Evolutionary conservation across 2,113 vertebrate species (phyloP).

Genomic region (Zeus faber): DNA sequence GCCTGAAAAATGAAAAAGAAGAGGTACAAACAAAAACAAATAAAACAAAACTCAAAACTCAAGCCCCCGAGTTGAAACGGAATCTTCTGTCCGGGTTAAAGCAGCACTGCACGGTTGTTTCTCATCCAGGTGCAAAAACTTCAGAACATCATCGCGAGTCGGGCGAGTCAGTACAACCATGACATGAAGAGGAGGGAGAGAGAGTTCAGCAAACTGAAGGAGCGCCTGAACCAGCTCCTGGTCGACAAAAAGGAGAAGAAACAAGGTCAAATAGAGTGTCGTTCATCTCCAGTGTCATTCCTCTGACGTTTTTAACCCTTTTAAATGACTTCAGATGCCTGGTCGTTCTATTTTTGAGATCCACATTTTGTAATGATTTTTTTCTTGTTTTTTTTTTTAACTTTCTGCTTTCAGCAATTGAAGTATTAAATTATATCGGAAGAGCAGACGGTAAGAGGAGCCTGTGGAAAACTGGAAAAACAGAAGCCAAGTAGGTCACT

Average conservation of each 20-base stretch:
- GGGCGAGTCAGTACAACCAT: constrained; percentile 93
- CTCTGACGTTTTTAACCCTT: no score
- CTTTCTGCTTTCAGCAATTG: constrained; percentile 81
- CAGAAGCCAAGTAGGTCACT: constrained; percentile 84
- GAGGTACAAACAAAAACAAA: constrained; percentile 85
- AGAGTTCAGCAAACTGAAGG: constrained; percentile 92
- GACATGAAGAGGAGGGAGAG: constrained; percentile 96
- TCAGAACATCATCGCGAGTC: constrained; percentile 90
- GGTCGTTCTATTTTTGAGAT: neutral
- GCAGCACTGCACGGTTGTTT: no score
- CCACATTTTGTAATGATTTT: neutral
- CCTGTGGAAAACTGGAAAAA: constrained; percentile 91
- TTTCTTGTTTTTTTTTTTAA: neutral
- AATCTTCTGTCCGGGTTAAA: no score
- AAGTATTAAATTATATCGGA: constrained; percentile 90
- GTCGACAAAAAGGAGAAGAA: constrained; percentile 93
- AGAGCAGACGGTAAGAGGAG: constrained; percentile 91
- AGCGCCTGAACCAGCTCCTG: constrained; percentile 91
- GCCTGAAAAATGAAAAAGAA: constrained; percentile 93
- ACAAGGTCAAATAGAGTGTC: constrained; percentile 69
- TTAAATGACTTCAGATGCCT: no score
- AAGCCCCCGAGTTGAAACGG: no score
- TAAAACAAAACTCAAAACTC: no score
- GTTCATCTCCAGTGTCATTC: no score
- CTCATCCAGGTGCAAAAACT: constrained; percentile 93